These are phyloP conservation scores for Gastrophysa polygoni DNA, from an alignment of 2,888 invertebrate species.

Conservation along the genomic window DNA sequence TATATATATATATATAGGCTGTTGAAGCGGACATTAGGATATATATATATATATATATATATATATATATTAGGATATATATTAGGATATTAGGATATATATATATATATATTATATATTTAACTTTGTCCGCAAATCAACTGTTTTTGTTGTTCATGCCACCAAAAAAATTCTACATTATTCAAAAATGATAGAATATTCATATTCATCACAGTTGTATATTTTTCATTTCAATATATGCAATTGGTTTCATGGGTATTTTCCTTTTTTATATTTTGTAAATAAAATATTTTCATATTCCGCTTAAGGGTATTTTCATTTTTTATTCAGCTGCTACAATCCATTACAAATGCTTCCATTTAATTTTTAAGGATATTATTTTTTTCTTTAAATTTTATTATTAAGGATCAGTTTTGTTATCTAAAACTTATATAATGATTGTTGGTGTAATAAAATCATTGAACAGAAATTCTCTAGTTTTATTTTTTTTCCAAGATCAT, in stretches of 20 bases:
- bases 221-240: constrained; percentile 39
- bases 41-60: no score
- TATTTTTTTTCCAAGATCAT: not conserved
- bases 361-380: constrained; percentile 45
- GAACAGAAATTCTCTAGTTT: constrained; percentile 22
- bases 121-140: no score
- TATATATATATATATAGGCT: no score
- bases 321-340: constrained; percentile 50
- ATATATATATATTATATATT: no score
- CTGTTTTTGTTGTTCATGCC: no score
- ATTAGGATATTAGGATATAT: no score
- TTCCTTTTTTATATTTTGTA: constrained; percentile 42
- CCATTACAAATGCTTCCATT: constrained; percentile 55
- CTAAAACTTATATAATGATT: constrained; percentile 60
- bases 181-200: constrained; percentile 33
- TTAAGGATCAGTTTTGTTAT: constrained; percentile 59
- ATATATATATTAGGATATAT: no score
- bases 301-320: constrained; percentile 51
- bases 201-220: constrained; percentile 32
- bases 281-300: constrained; percentile 46
- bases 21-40: no score
- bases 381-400: constrained; percentile 57
- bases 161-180: no score
- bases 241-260: constrained; percentile 50
- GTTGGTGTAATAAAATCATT: constrained; percentile 59